Conservation (phyloP, 2,113 vertebrate species). For the Lathamus discolor region DNA sequence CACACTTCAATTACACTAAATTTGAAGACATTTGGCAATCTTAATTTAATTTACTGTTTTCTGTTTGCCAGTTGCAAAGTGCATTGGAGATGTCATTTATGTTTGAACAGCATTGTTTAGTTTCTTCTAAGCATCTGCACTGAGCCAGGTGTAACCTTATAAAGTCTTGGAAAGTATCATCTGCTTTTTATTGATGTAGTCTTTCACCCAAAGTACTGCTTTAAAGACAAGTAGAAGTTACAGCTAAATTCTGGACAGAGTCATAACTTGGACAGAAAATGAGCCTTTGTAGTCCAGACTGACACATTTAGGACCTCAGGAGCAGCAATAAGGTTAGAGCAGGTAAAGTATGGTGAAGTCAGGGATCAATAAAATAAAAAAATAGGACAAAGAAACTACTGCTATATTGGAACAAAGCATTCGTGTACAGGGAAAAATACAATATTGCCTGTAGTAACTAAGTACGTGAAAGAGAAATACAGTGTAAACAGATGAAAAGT, state of each 20-base stretch:
- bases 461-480: not conserved
- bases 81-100: not conserved
- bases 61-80: not conserved
- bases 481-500: not conserved
- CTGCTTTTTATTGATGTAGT: not conserved
- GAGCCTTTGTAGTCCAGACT: not conserved
- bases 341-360: not conserved
- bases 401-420: not conserved
- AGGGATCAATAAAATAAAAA: conserved; percentile 8
- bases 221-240: not conserved
- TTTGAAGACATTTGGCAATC: not conserved
- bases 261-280: conserved; percentile 1
- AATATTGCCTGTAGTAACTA: not conserved
- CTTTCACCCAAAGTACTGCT: not conserved
- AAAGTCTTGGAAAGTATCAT: not conserved
- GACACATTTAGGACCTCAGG: not conserved
- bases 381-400: not conserved
- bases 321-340: not conserved
- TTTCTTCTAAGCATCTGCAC: not conserved
- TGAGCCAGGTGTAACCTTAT: not conserved
- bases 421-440: not conserved
- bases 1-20: not conserved
- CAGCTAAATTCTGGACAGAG: not conserved
- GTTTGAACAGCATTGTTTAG: not conserved
- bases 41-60: not conserved